Conservation (phyloP, 1,140 invertebrate species). For the Cydia amplana region DNA sequence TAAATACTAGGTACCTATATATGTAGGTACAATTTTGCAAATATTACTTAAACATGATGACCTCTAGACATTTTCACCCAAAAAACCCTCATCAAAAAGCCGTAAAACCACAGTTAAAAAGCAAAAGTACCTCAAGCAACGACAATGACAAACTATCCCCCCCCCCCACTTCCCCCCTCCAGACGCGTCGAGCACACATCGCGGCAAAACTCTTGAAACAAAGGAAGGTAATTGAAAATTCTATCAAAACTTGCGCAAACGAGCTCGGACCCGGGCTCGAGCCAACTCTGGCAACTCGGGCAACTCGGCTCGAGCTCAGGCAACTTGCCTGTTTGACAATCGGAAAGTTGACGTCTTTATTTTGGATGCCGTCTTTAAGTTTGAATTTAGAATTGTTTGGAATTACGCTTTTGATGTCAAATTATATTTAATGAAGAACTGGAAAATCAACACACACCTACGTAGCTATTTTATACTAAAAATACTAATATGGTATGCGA, state of each 20-base stretch:
- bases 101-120: slow-evolving; percentile 10
- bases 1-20: too few relatives aligned
- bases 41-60: not conserved
- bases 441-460: too few relatives aligned
- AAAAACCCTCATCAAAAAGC: slow-evolving; percentile 14
- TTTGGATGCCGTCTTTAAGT: slow-evolving; percentile 43
- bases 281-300: slow-evolving; percentile 43
- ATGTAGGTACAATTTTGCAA: not conserved
- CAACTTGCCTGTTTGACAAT: slow-evolving; percentile 52
- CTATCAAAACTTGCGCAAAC: slow-evolving; percentile 73
- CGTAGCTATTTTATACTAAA: too few relatives aligned
- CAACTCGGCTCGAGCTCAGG: slow-evolving; percentile 33
- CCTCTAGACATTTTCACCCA: not conserved
- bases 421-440: not conserved
- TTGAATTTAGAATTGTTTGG: slow-evolving; percentile 39
- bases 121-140: slow-evolving; percentile 4
- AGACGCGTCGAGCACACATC: slow-evolving; percentile 29
- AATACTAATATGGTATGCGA: too few relatives aligned
- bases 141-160: slow-evolving; percentile 30
- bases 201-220: slow-evolving; percentile 62
- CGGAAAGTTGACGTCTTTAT: slow-evolving; percentile 47
- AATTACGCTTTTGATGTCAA: slow-evolving; percentile 14
- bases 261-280: slow-evolving; percentile 46
- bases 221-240: slow-evolving; percentile 76
- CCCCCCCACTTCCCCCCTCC: slow-evolving; percentile 3